Percentiles rank a stretch among this genome's conserved stretches.
phyloP scores from a whole-genome alignment of 2,113 vertebrate species.

The Theropithecus gelada region DNA sequence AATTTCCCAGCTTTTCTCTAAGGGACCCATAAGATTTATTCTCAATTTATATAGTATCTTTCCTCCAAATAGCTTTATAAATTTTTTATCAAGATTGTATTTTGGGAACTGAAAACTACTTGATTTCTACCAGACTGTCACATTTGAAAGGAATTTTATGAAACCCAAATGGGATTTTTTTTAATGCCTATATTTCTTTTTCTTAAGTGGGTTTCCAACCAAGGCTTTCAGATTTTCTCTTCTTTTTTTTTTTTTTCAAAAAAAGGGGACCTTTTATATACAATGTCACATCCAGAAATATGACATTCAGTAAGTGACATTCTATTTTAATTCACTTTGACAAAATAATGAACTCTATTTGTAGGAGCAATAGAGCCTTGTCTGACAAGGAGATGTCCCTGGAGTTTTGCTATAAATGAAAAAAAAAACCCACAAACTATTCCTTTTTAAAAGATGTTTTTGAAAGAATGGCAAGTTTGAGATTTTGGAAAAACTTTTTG shows the following conservation, averaged over 20 bases:
- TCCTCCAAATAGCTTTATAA: conserved; percentile 73
- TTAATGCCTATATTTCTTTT: conserved; percentile 66
- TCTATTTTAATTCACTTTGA: conserved; percentile 79
- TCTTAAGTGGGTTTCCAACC: conserved; percentile 56
- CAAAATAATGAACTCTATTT: conserved; percentile 79
- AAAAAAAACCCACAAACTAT: neutral
- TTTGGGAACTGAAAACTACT: conserved; percentile 68
- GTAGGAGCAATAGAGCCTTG: conserved; percentile 53
- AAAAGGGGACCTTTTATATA: conserved; percentile 43
- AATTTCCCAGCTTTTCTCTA: conserved; percentile 54
- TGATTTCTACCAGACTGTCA: conserved; percentile 71
- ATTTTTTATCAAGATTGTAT: conserved; percentile 78
- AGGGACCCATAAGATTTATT: conserved; percentile 55
- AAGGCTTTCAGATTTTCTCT: conserved; percentile 47
- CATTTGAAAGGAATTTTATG: conserved; percentile 71
- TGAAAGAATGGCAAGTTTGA: conserved; percentile 56
- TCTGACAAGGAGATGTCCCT: conserved; percentile 61
- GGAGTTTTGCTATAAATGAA: conserved; percentile 64
- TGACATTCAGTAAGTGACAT: conserved; percentile 72
- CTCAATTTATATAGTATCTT: conserved; percentile 69
- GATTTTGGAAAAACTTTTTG: conserved; percentile 33
- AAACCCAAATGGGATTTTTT: conserved; percentile 72
- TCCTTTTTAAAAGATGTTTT: neutral
- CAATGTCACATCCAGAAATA: conserved; percentile 63
- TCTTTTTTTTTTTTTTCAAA: neutral